Conservation (phyloP, 2,797 vertebrate genomes). For the Pristis pectinata region DNA sequence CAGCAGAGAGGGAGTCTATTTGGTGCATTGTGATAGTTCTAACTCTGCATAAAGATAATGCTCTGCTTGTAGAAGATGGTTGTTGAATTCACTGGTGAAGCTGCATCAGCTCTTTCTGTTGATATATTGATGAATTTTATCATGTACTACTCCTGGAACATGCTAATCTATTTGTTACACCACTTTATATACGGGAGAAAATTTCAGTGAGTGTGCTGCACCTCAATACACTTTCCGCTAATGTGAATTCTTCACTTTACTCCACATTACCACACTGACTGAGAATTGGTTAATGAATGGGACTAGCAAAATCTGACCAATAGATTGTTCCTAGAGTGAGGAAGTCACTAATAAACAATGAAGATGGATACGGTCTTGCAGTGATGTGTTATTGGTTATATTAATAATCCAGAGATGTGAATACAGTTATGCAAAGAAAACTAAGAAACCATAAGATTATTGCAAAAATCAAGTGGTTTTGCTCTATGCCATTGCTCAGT, state of each 20-base stretch:
- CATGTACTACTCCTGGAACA: neutral
- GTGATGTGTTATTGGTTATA: neutral
- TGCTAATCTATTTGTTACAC: neutral
- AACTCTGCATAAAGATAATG: neutral
- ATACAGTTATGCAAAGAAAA: neutral
- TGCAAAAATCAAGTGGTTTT: neutral
- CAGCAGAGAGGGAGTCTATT: neutral
- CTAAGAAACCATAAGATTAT: neutral
- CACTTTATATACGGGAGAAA: neutral
- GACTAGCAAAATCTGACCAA: neutral
- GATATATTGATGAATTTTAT: neutral
- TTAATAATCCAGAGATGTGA: neutral
- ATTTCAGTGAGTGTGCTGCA: neutral
- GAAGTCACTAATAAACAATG: neutral
- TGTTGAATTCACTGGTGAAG: neutral
- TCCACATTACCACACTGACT: neutral
- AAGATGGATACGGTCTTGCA: neutral
- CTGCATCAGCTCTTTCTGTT: neutral
- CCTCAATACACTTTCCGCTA: neutral
- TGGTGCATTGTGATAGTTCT: neutral
- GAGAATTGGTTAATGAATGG: neutral
- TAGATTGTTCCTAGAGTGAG: neutral
- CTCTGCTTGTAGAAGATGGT: neutral
- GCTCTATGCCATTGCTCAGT: neutral
- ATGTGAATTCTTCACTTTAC: neutral